These are phyloP conservation scores for Sarcophaga variegata DNA, from an alignment of 2,888 invertebrate genomes.

Conservation along the genomic window DNA sequence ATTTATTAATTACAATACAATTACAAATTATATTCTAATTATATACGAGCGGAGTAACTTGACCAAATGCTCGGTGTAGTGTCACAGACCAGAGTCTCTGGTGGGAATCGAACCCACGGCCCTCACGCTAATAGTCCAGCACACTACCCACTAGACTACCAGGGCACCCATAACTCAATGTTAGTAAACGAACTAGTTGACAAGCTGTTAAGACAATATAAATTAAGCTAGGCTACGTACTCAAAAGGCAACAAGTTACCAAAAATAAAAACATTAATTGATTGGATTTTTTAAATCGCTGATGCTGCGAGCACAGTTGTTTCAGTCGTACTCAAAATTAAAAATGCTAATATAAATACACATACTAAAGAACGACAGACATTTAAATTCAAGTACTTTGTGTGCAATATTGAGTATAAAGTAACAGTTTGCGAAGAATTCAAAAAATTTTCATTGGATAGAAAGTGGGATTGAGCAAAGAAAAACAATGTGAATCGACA, in stretches of 20 bases:
- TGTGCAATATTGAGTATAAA: slow-evolving; percentile 35
- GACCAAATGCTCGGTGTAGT: no score
- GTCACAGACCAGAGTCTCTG: no score
- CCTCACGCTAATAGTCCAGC: no score
- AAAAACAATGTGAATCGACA: slow-evolving; percentile 56
- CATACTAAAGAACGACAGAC: neutral
- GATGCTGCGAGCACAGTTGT: slow-evolving; percentile 62
- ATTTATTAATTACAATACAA: no score
- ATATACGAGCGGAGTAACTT: no score
- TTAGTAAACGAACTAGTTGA: slow-evolving; percentile 55
- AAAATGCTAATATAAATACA: slow-evolving; percentile 28
- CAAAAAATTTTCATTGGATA: slow-evolving; percentile 25
- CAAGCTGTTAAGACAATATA: slow-evolving; percentile 51
- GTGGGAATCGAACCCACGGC: no score
- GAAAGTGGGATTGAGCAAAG: slow-evolving; percentile 57
- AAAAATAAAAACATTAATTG: slow-evolving; percentile 58
- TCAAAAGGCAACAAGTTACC: slow-evolving; percentile 41
- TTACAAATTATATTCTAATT: neutral
- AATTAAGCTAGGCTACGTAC: slow-evolving; percentile 58
- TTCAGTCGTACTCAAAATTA: slow-evolving; percentile 26
- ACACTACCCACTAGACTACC: no score
- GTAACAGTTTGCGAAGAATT: slow-evolving; percentile 45
- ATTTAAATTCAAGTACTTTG: slow-evolving; percentile 30
- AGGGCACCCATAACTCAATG: slow-evolving; percentile 19
- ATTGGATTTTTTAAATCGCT: slow-evolving; percentile 65